phyloP scores from a whole-genome alignment of 2,113 vertebrate species.

The Pelobates fuscus region DNA sequence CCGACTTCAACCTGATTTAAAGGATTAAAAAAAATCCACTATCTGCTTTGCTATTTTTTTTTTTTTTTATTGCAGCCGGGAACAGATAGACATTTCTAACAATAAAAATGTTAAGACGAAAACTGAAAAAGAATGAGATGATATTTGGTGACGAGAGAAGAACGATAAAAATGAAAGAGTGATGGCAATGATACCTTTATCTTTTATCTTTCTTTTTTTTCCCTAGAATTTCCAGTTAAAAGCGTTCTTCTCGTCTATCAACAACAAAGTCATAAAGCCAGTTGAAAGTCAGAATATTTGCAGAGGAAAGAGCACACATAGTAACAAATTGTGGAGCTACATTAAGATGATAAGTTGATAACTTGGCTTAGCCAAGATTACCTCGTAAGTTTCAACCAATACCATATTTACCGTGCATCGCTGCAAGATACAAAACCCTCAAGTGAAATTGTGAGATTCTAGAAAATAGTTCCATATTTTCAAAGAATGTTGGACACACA shows the following conservation, averaged over 20 bases:
- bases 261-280: background rate
- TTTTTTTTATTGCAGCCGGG: constrained; percentile 29
- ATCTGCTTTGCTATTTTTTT: constrained; percentile 25
- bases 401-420: no score
- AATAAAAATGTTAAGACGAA: constrained; percentile 35
- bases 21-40: constrained; percentile 18
- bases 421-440: no score
- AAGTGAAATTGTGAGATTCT: no score
- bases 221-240: background rate
- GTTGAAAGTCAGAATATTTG: constrained; percentile 15
- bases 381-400: no score
- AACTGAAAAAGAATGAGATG: constrained; percentile 9
- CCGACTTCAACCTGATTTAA: constrained; percentile 19
- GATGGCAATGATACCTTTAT: background rate
- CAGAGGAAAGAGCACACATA: background rate
- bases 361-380: no score
- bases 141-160: constrained; percentile 4
- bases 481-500: no score
- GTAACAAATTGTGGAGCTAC: no score
- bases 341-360: no score
- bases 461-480: no score
- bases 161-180: constrained; percentile 11
- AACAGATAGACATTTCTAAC: constrained; percentile 10
- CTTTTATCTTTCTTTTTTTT: background rate
- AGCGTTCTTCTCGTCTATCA: constrained; percentile 1